These are phyloP conservation scores for Spisula solida DNA, from an alignment of 2,888 invertebrate genomes.

Conservation along the genomic window DNA sequence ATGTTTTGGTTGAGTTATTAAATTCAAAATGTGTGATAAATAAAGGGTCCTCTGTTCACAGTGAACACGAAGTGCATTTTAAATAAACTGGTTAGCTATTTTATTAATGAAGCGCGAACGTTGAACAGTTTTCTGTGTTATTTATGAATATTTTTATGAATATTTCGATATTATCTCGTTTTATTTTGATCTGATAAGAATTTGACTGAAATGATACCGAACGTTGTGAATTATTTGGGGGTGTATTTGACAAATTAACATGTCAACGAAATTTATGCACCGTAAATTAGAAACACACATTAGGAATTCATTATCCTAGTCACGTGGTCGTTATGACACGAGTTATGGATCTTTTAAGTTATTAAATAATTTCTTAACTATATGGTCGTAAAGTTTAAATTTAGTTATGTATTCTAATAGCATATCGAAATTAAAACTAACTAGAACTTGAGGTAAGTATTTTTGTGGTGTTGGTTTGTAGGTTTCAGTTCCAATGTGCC, in stretches of 20 bases:
- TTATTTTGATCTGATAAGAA: background rate
- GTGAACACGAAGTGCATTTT: background rate
- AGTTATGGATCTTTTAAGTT: too few relatives aligned
- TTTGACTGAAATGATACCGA: background rate
- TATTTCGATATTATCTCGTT: constrained; percentile 3
- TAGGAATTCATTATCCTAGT: too few relatives aligned
- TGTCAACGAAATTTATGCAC: background rate
- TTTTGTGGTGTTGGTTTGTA: too few relatives aligned
- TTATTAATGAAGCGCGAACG: background rate
- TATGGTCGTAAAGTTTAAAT: too few relatives aligned
- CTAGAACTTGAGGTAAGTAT: too few relatives aligned
- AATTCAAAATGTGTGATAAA: background rate
- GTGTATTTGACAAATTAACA: background rate
- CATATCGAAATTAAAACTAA: too few relatives aligned
- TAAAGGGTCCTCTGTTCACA: background rate
- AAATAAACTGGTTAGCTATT: background rate
- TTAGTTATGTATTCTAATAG: too few relatives aligned
- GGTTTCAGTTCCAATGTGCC: too few relatives aligned
- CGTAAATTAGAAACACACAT: background rate
- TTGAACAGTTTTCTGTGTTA: background rate
- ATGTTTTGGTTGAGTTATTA: background rate
- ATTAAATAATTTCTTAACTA: too few relatives aligned
- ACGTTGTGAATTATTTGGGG: background rate
- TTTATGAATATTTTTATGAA: constrained; percentile 4
- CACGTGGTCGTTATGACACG: too few relatives aligned